A percentile compares a stretch with the other conserved stretches of the same genome.
Conservation (phyloP, 2,888 invertebrate genomes). For the Cryptophagus acutangulus region DNA sequence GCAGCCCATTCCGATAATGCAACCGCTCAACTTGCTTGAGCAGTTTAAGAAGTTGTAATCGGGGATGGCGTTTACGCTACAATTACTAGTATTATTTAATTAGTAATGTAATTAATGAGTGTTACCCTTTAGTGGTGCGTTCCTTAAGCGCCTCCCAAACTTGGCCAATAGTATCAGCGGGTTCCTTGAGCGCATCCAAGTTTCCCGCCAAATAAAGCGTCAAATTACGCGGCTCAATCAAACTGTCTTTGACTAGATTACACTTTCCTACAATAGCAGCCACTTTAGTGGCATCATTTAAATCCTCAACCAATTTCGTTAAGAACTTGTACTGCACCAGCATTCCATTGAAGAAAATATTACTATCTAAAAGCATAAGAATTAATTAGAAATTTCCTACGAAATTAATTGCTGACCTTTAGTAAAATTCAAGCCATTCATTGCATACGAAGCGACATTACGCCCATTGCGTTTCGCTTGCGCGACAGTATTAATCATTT, state of each 20-base stretch:
- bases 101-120: too few species aligned
- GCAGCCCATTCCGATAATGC: conserved; percentile 74
- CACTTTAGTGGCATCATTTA: conserved; percentile 51
- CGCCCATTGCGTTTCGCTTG: conserved; percentile 69
- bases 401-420: conserved; percentile 25
- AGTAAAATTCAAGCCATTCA: conserved; percentile 56
- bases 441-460: conserved; percentile 59
- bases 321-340: conserved; percentile 75
- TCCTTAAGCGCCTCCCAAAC: conserved; percentile 29
- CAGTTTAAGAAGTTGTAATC: conserved; percentile 49
- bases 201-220: conserved; percentile 71
- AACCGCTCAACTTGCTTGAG: conserved; percentile 50
- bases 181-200: conserved; percentile 56
- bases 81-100: conserved; percentile 12
- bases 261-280: conserved; percentile 55
- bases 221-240: conserved; percentile 59
- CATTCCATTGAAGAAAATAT: conserved; percentile 65
- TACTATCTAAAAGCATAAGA: conserved; percentile 55
- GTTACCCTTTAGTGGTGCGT: neutral
- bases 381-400: neutral
- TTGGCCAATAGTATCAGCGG: conserved; percentile 41
- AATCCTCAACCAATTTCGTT: conserved; percentile 57
- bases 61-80: conserved; percentile 45
- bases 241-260: conserved; percentile 54
- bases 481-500: conserved; percentile 76